Base-by-base conservation (phyloP, 1,140 invertebrate species). In the Caenorhabditis elegans region DNA sequence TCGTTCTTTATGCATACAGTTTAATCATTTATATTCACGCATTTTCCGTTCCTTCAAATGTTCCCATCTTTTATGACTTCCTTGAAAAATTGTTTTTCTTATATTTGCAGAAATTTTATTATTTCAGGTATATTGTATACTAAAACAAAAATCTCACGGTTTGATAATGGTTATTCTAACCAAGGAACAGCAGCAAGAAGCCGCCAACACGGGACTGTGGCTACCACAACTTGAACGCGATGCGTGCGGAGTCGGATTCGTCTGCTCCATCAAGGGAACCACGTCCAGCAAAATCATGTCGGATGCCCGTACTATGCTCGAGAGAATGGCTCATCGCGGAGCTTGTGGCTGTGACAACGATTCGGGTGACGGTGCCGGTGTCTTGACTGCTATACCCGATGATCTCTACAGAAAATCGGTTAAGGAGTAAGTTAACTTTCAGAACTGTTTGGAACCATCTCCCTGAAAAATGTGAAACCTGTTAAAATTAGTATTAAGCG, bases 331-430 rank as follows among this genome's bases (percentile, higher is more conserved):
- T 92, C 97, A 99, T 91, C 94, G 97, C 84, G 97, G 97, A 85
- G 97, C 96, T 26, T 98, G 96, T 91, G 95, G 95, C 26, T 98
- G 96, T 91, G 97, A 99, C 91, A 98, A 98, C 91, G 96, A 98
- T 90, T 97, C 96, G 19, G 97, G 97, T 55, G 97, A 99, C 91
- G 97, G 97, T 60, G 97, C 97, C 86, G 97, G 97, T 79, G 94
- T 98, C 28, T 92, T 98, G 83, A 94, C 95, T 55, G 95, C 95
- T 82, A 98, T 99, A 89, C 97, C 97, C 24, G 96, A 99, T 91
- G 92, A 94, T 85, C 94, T 96, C 88, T 99, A 98, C 91, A 92
- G 92, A 83, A 93, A 93, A 85, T 93, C 94, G 90, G 92, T 97
- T 86, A 93, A 93, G 94, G 94, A 91, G 91, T 91, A 85, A 65